Evolutionary conservation across 2,888 invertebrate genomes (phyloP).

Genomic region (Caradrina kadenii): DNA sequence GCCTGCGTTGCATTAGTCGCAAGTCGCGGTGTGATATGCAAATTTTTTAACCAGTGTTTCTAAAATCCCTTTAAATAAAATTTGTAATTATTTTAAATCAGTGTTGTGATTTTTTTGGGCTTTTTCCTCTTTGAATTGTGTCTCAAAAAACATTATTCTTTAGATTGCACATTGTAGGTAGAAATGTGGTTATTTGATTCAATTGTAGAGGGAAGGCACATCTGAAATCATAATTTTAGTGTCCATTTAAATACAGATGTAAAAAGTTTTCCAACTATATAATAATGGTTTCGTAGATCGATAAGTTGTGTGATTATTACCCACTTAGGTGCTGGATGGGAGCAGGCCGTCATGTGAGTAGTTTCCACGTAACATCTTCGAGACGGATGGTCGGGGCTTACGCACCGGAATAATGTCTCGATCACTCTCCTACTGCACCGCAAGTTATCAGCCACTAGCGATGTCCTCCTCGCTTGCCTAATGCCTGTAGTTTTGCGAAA

Average conservation of each 20-base stretch:
- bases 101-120: neutral
- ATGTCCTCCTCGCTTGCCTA: neutral
- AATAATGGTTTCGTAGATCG: slow-evolving; percentile 34
- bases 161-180: neutral
- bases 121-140: neutral
- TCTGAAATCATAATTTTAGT: neutral
- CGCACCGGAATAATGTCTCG: slow-evolving; percentile 85
- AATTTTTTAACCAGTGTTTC: slow-evolving; percentile 46
- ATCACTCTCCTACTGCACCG: slow-evolving; percentile 71
- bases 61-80: slow-evolving; percentile 22
- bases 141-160: neutral
- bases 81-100: too few relatives aligned
- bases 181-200: neutral
- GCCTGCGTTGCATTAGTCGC: slow-evolving; percentile 55
- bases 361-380: slow-evolving; percentile 77
- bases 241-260: neutral
- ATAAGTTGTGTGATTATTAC: slow-evolving; percentile 59
- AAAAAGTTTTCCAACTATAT: slow-evolving; percentile 16
- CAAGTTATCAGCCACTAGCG: slow-evolving; percentile 60
- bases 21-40: slow-evolving; percentile 52
- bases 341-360: slow-evolving; percentile 70
- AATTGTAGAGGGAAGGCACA: too few relatives aligned
- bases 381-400: slow-evolving; percentile 77
- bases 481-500: neutral
- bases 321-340: slow-evolving; percentile 60